Base-by-base conservation (phyloP, 1,140 invertebrate species). In the Drosophila baimaii region DNA sequence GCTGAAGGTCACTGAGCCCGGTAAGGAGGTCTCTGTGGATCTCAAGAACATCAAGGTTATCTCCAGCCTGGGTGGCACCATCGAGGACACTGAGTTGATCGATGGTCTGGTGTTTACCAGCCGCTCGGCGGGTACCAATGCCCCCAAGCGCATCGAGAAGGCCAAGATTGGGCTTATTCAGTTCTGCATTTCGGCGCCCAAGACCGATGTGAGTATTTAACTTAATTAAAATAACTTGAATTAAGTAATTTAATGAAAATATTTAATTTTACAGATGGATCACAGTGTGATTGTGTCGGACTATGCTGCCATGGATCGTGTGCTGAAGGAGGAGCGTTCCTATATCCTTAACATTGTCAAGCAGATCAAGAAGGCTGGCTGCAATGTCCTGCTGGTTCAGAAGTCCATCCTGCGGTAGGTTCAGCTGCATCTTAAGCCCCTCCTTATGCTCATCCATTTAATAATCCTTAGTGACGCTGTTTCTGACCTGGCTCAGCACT, bases 261-360 rank as follows among this genome's bases (percentile, higher is more conserved):
- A 0, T 7, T 5, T 15, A 52, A 8, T 43, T 77, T 51, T 31
- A 2, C 81, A 98, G 97, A 99, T 99, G 98, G 99, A 99, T 91
- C 98, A 99, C 93, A 97, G 96, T 92, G 98, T 99, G 1, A 95
- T 99, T 79, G 97, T 99, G 10, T 98, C 98, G 0, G 99, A 99
- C 92, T 99, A 99, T 91, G 95, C 98, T 41, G 98, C 99, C 65
- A 99, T 99, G 99, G 99, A 99, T 93, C 95, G 99, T 65, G 97
- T 99, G 1, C 91, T 99, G n/a, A 97, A 98, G 91, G 99, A 99
- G 93, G 99, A 99, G 93, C 95, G 99, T 55, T 95, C 97, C 51
- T 99, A 99, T 91, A 99, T 99, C 83, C 93, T 99, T 21, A 99
- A 99, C 83, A 99, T 99, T 91, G 97, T 99, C 0, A 99, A 99